Evolutionary conservation across 2,113 vertebrate species (phyloP), one percentile per base, ranked within the genome.

Genomic region (Pseudonaja textilis): DNA sequence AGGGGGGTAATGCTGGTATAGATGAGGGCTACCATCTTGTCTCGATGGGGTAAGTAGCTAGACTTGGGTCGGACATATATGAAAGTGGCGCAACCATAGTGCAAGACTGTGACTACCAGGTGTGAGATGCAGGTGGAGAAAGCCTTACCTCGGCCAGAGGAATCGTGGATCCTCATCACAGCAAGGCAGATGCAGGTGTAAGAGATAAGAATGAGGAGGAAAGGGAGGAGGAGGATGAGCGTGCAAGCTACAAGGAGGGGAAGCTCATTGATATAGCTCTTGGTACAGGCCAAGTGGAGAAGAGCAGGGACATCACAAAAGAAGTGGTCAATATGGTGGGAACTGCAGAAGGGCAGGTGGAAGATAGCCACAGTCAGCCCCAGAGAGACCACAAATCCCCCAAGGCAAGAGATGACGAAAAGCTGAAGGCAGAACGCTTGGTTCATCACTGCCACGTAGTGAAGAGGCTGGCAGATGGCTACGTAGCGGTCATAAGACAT

Each of bases 1-100:
- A 97, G 91, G 0, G 96, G 97, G 0, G 96, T 97, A 88, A 96
- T 34, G 1, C 95, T 96, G 86, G 96, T 97, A 88, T 97, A 97
- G 74, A 97, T 50, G 3, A 97, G 94, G 0, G 96, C 94, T 14
- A 97, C 52, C 0, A 89, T 95, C 92, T 95, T 95, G 87, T 96
- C 96, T 56, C n/a, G 85, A 34, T 9, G 23, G 0, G 96, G 96
- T 10, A 93, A 50, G 86, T 97, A 95, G 87, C 56, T 94, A 87
- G 93, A 42, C 85, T 96, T 97, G 90, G 97, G 97, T 3, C 94
- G 57, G 92, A 95, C 93, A 0, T 97, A 96, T 96, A 95, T 97
- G 94, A 95, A 97, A 90, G 95, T 96, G 93, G 96, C 95, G 0
- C 96, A 97, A 59, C 92, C 89, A 16, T 93, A 90, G 20, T 93